These are phyloP conservation scores for Tachysurus fulvidraco DNA, from an alignment of 2,113 vertebrate genomes.

Conservation along the genomic window DNA sequence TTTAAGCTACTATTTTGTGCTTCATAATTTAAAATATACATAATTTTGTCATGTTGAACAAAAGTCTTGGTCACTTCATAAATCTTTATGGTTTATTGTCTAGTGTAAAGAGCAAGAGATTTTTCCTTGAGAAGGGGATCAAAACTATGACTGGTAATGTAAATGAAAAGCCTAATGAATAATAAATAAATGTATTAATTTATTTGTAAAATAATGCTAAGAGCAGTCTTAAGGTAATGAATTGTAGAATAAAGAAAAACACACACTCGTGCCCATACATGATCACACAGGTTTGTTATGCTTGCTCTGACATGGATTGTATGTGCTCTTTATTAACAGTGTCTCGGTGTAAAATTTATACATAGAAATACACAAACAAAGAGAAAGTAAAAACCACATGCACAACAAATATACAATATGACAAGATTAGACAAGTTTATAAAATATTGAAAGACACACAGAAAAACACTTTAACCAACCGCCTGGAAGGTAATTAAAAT, in stretches of 20 bases:
- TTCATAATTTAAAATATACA: background rate
- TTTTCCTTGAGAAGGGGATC: no score
- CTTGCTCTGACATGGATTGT: background rate
- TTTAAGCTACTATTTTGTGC: background rate
- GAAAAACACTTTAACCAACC: conserved; percentile 2
- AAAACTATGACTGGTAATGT: background rate
- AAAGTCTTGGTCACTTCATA: background rate
- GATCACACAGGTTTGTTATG: background rate
- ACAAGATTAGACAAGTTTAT: background rate
- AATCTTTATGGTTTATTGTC: no score
- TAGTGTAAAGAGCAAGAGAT: no score
- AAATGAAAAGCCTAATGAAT: background rate
- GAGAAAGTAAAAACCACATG: background rate
- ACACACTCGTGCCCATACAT: no score
- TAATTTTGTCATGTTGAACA: background rate
- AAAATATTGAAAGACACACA: background rate
- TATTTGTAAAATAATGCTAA: background rate
- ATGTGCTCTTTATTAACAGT: background rate
- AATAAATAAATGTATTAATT: background rate
- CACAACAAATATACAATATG: background rate
- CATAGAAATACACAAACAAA: background rate
- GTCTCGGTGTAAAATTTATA: background rate
- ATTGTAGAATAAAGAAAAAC: background rate
- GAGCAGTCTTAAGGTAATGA: background rate
- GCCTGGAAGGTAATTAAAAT: conserved; percentile 28